A percentile compares a stretch with the other conserved stretches of the same genome.
phyloP scores from a whole-genome alignment of 1,140 invertebrate genomes.

The Drosophila pruinosa region DNA sequence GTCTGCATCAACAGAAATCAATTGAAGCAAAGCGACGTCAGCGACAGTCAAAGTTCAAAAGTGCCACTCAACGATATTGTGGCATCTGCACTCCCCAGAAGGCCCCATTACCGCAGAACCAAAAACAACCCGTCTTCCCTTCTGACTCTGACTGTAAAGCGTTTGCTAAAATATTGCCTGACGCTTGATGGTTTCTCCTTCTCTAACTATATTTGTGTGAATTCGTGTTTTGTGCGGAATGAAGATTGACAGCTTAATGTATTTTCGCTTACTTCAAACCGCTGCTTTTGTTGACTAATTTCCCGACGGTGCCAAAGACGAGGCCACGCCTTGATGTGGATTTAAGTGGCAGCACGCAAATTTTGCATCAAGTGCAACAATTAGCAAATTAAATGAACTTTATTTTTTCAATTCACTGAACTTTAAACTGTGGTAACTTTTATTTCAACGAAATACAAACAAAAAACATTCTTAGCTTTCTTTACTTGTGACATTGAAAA shows the following conservation, averaged over 20 bases:
- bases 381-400: constrained; percentile 75
- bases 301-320: constrained; percentile 38
- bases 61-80: constrained; percentile 64
- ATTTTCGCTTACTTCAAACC: constrained; percentile 61
- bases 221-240: constrained; percentile 45
- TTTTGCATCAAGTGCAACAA: constrained; percentile 62
- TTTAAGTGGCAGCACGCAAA: constrained; percentile 49
- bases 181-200: constrained; percentile 28
- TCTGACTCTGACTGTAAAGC: constrained; percentile 26
- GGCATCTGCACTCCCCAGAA: neutral
- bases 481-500: constrained; percentile 58
- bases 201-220: constrained; percentile 6
- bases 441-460: neutral
- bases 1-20: constrained; percentile 59
- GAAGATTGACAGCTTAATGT: constrained; percentile 80
- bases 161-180: constrained; percentile 67
- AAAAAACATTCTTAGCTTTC: neutral
- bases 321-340: constrained; percentile 30
- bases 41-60: constrained; percentile 75
- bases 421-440: constrained; percentile 21
- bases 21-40: constrained; percentile 64
- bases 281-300: constrained; percentile 65
- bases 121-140: neutral
- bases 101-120: neutral
- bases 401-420: constrained; percentile 18